Evolutionary conservation across 2,888 invertebrate species (phyloP), one percentile per base, ranked within the genome.

Genomic region (Drosophila monieri): DNA sequence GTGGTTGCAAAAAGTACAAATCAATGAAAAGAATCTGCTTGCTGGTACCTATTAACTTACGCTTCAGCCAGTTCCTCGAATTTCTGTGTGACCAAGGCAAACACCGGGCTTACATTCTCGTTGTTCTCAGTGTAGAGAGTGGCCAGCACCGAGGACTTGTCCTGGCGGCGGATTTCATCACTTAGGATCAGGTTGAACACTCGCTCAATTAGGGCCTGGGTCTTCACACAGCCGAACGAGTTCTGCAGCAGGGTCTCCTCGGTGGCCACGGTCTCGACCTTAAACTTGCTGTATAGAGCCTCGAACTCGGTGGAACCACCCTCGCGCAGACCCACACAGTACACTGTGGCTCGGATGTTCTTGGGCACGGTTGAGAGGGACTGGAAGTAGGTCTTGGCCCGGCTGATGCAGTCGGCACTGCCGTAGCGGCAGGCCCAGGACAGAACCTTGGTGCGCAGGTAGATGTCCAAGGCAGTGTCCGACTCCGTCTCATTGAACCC

Each of bases 311-410:
- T 88, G n/a, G 88, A 79, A 0, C 91, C 92, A 0, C 95, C 96
- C 30, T 93, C 89, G n/a, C 94, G 93, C 8, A 97, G 92, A 1
- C 93, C 96, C 18, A 94, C 94, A 88, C 97, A 97, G 91, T 96
- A 97, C 0, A 97, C 95, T 53, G 94, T 93, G 23, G 93, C 91
- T 54, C 95, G 94, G 53, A 94, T 92, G 85, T 97, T 95, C 6
- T 93, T 93, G 21, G 94, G 92, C 27, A 94, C 87, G 5, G 56
- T 55, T 8, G 55, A 4, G 18, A 73, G 51, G 0, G 81, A 81
- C 1, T 74, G 74, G 75, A 93, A 94, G 32, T 92, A 80, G 18
- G 72, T 59, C 10, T 89, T 87, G 0, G 93, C 91, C 27, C 93
- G 92, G 0, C 81, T 74, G 3, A 93, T 88, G 79, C 96, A 96